Evolutionary conservation across 2,113 vertebrate species (phyloP).

Genomic region (Oxyura jamaicensis): DNA sequence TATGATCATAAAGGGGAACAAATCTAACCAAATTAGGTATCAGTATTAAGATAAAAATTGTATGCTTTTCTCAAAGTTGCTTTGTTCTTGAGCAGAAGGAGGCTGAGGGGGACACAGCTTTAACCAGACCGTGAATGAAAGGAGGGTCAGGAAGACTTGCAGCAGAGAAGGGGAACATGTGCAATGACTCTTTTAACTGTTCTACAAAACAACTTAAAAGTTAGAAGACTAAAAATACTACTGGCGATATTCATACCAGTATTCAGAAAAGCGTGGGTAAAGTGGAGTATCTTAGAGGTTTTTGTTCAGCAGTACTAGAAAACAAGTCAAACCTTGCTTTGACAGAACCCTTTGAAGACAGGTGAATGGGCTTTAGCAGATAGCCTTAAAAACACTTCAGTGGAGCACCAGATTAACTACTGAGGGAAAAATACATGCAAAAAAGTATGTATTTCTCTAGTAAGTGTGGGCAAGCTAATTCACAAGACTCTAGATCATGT

Average conservation of each 20-base stretch:
- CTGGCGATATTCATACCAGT: background rate
- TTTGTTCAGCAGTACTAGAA: background rate
- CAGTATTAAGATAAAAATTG: background rate
- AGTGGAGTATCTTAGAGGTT: background rate
- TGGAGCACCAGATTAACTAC: background rate
- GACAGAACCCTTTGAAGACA: background rate
- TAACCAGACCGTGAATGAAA: background rate
- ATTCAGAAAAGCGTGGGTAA: background rate
- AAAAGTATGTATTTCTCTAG: background rate
- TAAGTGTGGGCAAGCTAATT: background rate
- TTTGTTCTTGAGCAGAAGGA: background rate
- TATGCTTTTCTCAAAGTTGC: background rate
- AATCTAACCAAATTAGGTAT: background rate
- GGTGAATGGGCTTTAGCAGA: background rate
- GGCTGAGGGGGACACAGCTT: background rate
- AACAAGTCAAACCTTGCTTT: background rate
- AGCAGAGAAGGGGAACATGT: background rate
- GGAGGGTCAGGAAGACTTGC: background rate
- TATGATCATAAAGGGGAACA: background rate
- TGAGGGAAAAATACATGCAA: background rate
- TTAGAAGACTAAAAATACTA: background rate
- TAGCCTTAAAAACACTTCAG: background rate
- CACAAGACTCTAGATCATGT: background rate
- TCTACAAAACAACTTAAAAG: background rate
- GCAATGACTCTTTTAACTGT: background rate